These are phyloP conservation scores for Petrocephalus zakoni DNA, from an alignment of 2,113 vertebrate species.

Conservation along the genomic window DNA sequence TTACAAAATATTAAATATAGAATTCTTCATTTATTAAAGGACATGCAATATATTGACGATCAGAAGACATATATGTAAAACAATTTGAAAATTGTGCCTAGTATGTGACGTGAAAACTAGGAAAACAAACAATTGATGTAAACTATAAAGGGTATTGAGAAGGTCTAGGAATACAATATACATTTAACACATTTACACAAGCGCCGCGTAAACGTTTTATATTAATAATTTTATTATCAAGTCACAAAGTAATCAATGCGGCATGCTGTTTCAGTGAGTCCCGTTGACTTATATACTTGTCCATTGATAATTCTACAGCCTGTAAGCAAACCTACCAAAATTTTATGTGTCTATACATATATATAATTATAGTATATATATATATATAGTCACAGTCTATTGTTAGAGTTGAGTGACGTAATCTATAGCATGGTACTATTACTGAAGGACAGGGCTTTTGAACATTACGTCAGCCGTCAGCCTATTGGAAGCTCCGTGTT, in stretches of 20 bases:
- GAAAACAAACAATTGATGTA: background rate
- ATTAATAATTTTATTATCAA: background rate
- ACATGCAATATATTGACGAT: background rate
- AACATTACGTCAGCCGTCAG: constrained; percentile 52
- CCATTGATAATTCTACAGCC: background rate
- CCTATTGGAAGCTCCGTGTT: constrained; percentile 25
- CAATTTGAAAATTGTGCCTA: background rate
- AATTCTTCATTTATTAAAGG: background rate
- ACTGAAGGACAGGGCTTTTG: constrained; percentile 36
- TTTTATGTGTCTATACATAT: background rate
- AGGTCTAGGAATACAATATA: background rate
- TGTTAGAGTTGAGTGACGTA: constrained; percentile 58
- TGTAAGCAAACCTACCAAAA: background rate
- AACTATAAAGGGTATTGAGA: background rate
- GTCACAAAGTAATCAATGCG: background rate
- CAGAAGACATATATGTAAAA: background rate
- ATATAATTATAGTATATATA: background rate
- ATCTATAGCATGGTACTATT: constrained; percentile 57
- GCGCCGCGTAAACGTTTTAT: background rate
- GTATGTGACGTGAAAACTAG: background rate
- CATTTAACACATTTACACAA: background rate
- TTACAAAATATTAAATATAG: background rate
- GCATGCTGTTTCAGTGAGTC: background rate
- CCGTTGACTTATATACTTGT: background rate
- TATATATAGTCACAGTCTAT: constrained; percentile 28